phyloP scores from a whole-genome alignment of 1,140 invertebrate genomes.

The Ceratosolen fusciceps region DNA sequence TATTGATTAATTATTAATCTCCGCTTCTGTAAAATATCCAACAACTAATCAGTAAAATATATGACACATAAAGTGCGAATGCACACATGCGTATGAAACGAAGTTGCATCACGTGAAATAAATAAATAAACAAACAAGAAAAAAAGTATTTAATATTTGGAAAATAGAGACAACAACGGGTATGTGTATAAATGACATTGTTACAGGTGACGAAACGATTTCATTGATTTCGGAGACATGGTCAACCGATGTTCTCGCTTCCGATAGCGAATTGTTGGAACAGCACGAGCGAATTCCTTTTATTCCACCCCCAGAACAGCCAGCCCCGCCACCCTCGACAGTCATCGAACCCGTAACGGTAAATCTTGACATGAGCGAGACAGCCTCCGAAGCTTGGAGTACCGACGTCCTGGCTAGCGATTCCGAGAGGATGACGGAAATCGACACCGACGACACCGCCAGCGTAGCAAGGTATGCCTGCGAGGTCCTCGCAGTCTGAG shows the following conservation, averaged over 20 bases:
- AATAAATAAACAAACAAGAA: no score
- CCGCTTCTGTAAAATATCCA: no score
- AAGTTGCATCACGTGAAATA: no score
- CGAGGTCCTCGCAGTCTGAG: neutral
- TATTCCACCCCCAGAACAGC: constrained; percentile 58
- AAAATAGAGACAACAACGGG: no score
- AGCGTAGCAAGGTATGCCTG: constrained; percentile 76
- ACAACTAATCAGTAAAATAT: no score
- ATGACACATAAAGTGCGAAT: no score
- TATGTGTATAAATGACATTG: neutral
- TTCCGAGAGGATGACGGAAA: constrained; percentile 91
- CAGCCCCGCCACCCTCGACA: constrained; percentile 55
- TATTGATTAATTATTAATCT: no score
- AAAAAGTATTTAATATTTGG: no score
- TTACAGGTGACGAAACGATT: constrained; percentile 87
- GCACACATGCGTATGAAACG: no score
- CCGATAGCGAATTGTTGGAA: constrained; percentile 91
- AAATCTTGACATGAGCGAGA: constrained; percentile 85
- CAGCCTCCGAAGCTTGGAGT: constrained; percentile 96
- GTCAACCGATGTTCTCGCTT: constrained; percentile 96
- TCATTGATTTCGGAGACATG: constrained; percentile 97
- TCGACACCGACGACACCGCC: constrained; percentile 85
- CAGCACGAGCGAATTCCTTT: constrained; percentile 75
- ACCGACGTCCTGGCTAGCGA: constrained; percentile 96
- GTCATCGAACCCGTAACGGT: constrained; percentile 58